These are phyloP conservation scores for Ceuthmochares aereus DNA, from an alignment of 2,113 vertebrate genomes.

Conservation along the genomic window DNA sequence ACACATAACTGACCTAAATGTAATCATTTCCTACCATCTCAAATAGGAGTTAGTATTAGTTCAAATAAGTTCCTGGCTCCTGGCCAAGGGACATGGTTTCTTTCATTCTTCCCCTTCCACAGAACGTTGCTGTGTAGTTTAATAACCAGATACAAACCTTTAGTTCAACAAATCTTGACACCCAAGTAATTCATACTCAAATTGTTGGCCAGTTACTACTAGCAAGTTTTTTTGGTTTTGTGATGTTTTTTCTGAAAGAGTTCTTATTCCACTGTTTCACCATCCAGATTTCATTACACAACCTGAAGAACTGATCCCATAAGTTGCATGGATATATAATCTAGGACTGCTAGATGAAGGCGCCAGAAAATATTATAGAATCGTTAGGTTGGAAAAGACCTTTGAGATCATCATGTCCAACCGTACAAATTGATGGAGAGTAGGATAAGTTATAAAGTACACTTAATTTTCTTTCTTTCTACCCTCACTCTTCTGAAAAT, in stretches of 20 bases:
- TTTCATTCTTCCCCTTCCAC: neutral
- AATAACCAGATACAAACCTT: neutral
- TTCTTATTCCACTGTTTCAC: neutral
- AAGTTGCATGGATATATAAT: neutral
- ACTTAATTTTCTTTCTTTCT: neutral
- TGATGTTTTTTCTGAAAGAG: no score
- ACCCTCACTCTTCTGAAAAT: neutral
- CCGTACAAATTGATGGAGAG: no score
- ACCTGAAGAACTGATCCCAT: neutral
- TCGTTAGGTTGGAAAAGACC: no score
- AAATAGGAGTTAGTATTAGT: neutral
- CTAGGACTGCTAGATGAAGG: no score
- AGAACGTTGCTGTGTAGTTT: neutral
- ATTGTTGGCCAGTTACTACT: neutral
- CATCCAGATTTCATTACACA: neutral
- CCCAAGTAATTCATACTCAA: neutral
- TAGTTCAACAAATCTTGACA: no score
- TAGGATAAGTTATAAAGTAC: accelerated
- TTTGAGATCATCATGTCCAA: no score
- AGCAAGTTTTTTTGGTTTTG: neutral
- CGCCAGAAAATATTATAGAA: neutral
- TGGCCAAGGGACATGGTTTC: no score
- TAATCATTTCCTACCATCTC: neutral
- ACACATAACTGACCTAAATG: neutral
- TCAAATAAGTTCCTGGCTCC: neutral